Conservation (phyloP, 2,113 vertebrate species). For the Sardina pilchardus region DNA sequence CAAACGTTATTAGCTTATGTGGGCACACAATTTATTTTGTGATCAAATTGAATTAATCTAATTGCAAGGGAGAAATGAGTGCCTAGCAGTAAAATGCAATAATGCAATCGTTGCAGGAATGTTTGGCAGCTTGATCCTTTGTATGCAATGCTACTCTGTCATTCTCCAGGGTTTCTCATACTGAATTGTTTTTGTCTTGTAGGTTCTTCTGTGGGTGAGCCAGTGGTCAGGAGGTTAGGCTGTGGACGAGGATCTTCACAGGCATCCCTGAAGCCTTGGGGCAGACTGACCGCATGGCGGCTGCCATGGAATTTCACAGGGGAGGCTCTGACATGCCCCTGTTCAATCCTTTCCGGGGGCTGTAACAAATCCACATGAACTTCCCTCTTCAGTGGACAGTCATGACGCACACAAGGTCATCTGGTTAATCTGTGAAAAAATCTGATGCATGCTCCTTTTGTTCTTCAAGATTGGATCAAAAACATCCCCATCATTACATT, state of each 20-base stretch:
- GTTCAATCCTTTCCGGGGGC: slow-evolving; percentile 18
- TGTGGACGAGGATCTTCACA: slow-evolving; percentile 1
- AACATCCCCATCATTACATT: neutral
- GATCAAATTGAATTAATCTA: neutral
- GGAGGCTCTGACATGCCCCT: slow-evolving; percentile 18
- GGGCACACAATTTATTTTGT: neutral
- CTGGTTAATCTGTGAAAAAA: neutral
- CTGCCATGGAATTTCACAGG: slow-evolving; percentile 29
- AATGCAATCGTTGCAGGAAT: neutral
- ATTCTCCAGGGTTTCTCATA: neutral
- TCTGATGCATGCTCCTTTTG: slow-evolving; percentile 15
- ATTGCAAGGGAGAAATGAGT: neutral
- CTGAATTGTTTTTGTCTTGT: slow-evolving; percentile 18
- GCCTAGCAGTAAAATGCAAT: neutral
- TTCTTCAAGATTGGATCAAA: slow-evolving; percentile 27
- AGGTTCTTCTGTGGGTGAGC: slow-evolving; percentile 37
- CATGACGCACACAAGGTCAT: neutral
- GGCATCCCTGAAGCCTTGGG: slow-evolving; percentile 18
- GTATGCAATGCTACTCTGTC: neutral
- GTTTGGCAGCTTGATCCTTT: neutral
- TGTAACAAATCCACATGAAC: neutral
- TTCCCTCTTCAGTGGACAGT: neutral
- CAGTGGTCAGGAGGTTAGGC: slow-evolving; percentile 37
- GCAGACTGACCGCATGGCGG: slow-evolving; percentile 23
- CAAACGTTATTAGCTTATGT: neutral